Conservation (phyloP, 2,797 vertebrate species). For the Enteromius paludinosus region DNA sequence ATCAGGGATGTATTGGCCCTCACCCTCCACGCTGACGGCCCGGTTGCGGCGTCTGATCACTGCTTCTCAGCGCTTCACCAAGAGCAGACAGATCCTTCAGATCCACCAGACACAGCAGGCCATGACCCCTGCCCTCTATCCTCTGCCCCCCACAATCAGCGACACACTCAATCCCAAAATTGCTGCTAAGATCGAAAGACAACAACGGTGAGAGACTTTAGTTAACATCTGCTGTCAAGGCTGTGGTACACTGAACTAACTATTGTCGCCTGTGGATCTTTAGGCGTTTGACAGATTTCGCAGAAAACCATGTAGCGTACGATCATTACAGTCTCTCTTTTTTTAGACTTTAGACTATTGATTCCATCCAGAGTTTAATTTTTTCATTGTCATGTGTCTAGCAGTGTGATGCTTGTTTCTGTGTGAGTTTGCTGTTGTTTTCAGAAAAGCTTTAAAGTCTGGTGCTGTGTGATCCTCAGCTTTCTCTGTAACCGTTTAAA, state of each 20-base stretch:
- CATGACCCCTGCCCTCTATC: constrained; percentile 81
- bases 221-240: neutral
- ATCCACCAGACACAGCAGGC: constrained; percentile 85
- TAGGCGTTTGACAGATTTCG: neutral
- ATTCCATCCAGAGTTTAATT: neutral
- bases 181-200: constrained; percentile 96
- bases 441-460: neutral
- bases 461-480: neutral
- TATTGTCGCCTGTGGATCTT: neutral
- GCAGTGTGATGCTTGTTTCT: neutral
- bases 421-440: neutral
- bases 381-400: neutral
- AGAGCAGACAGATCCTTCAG: constrained; percentile 92
- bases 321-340: neutral
- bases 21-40: constrained; percentile 92
- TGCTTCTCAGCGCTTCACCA: constrained; percentile 93
- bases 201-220: constrained; percentile 86
- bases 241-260: neutral
- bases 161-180: constrained; percentile 94
- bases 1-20: constrained; percentile 90
- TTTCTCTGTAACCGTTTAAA: neutral
- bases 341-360: neutral
- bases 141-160: constrained; percentile 83
- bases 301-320: too few relatives aligned
- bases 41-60: constrained; percentile 95